These are phyloP conservation scores for Chesias legatella DNA, from an alignment of 2,888 invertebrate genomes.

Conservation along the genomic window DNA sequence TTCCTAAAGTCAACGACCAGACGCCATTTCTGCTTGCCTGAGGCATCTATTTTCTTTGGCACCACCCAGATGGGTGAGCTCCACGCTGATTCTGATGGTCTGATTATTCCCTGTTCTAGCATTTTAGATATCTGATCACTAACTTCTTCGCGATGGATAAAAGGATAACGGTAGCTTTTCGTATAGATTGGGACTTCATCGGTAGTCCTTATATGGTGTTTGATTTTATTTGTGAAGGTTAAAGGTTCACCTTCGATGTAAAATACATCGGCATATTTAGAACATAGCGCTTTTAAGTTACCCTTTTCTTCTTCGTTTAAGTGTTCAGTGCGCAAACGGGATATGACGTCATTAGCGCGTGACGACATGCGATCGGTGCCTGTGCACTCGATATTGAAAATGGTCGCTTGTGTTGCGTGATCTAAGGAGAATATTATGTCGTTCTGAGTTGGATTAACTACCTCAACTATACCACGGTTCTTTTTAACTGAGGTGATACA, in stretches of 20 bases:
- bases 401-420: constrained; percentile 16
- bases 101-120: constrained; percentile 16
- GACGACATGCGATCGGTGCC: constrained; percentile 8
- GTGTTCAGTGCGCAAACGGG: constrained; percentile 30
- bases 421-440: constrained; percentile 32
- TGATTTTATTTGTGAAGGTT: constrained; percentile 15
- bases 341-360: constrained; percentile 24
- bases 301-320: background rate
- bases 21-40: constrained; percentile 25
- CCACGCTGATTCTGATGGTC: constrained; percentile 10
- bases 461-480: constrained; percentile 27
- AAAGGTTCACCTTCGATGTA: constrained; percentile 20
- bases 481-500: constrained; percentile 29
- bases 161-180: constrained; percentile 18
- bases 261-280: constrained; percentile 28
- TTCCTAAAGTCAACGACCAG: constrained; percentile 28
- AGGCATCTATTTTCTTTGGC: constrained; percentile 14
- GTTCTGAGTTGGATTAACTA: constrained; percentile 24
- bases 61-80: constrained; percentile 4
- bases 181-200: constrained; percentile 16
- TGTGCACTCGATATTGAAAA: constrained; percentile 26
- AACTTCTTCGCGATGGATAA: constrained; percentile 18
- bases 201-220: constrained; percentile 11
- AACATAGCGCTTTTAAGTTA: constrained; percentile 14
- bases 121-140: constrained; percentile 15